Conservation (phyloP, 2,113 vertebrate genomes). For the Thinocorus orbignyianus region DNA sequence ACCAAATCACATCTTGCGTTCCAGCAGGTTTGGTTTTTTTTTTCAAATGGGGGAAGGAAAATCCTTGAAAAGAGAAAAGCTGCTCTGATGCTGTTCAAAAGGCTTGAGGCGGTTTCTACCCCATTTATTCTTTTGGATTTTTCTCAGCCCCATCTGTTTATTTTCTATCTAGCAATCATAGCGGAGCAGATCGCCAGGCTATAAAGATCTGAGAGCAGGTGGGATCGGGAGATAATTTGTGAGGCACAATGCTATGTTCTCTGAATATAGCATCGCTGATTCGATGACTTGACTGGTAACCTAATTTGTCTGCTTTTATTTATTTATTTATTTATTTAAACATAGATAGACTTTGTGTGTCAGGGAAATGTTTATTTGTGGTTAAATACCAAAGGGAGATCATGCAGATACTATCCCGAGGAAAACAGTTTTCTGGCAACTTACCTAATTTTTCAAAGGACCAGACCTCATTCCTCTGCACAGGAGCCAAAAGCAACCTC, state of each 20-base stretch:
- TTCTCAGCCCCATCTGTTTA: conserved; percentile 74
- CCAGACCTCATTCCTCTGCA: not conserved
- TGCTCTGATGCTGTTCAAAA: conserved; percentile 27
- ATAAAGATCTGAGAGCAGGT: conserved; percentile 55
- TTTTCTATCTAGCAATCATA: conserved; percentile 29
- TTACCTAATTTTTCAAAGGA: not conserved
- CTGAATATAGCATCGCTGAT: not conserved
- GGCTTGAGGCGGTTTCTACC: conserved; percentile 60
- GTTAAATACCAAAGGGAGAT: not conserved
- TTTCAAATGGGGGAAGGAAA: conserved; percentile 2
- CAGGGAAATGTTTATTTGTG: not conserved
- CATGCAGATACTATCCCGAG: not conserved
- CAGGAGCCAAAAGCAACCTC: not conserved
- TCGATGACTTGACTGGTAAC: not conserved
- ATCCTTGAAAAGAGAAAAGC: not conserved
- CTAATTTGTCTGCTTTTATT: conserved; percentile 1
- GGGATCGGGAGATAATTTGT: conserved; percentile 48
- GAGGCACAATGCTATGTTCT: conserved; percentile 14
- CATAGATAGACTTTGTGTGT: not conserved
- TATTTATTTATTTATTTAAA: conserved; percentile 31
- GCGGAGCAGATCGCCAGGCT: conserved; percentile 46
- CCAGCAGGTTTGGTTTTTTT: not conserved
- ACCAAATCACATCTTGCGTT: not conserved
- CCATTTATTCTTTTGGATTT: conserved; percentile 62
- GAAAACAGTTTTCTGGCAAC: not conserved